Evolutionary conservation across 2,888 invertebrate species (phyloP).

Genomic region (Torymus tubicola): DNA sequence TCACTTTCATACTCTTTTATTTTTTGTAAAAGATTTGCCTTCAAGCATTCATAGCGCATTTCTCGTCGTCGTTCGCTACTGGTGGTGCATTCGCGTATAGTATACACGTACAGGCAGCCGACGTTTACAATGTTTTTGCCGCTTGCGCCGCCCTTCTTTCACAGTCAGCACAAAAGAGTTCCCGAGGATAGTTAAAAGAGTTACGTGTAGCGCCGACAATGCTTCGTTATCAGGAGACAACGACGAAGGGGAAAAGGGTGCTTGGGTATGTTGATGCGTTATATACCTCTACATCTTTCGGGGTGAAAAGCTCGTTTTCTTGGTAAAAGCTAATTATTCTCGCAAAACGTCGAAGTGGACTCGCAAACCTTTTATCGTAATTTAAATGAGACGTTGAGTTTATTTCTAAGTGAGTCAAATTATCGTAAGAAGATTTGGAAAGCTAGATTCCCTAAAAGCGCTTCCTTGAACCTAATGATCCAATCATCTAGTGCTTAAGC

Average conservation of each 20-base stretch:
- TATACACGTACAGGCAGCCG: neutral
- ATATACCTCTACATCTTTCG: neutral
- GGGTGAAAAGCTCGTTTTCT: no score
- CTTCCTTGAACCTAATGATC: no score
- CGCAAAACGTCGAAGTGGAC: no score
- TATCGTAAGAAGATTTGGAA: no score
- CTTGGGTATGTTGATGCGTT: neutral
- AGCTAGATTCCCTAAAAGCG: no score
- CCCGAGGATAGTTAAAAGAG: constrained; percentile 33
- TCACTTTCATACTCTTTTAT: constrained; percentile 3
- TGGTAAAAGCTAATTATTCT: no score
- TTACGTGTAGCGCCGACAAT: constrained; percentile 30
- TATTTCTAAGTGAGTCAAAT: no score
- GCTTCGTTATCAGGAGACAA: constrained; percentile 40
- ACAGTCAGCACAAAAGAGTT: constrained; percentile 22
- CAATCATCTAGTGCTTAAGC: no score
- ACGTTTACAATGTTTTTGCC: constrained; percentile 42
- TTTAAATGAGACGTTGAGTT: no score
- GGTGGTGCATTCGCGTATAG: no score
- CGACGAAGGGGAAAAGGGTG: neutral
- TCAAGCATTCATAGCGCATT: constrained; percentile 26
- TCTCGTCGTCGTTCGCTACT: neutral
- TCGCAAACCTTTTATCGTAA: no score
- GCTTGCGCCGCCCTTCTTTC: constrained; percentile 11
- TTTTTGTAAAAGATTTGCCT: constrained; percentile 35